These are phyloP conservation scores for Ctenopoma multispine DNA, from an alignment of 2,797 vertebrate genomes.

Conservation along the genomic window DNA sequence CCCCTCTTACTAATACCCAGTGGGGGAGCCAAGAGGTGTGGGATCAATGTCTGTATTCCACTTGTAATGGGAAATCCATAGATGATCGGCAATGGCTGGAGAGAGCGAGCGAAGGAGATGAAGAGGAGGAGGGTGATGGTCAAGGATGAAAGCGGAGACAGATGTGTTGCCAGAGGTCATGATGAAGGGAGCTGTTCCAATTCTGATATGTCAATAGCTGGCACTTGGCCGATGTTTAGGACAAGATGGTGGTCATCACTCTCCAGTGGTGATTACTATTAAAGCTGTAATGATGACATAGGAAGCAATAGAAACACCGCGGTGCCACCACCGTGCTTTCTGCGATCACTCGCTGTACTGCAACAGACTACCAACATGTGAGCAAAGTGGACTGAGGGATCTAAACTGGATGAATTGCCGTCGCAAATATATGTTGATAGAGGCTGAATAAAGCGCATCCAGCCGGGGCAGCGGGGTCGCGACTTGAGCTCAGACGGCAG, in stretches of 20 bases:
- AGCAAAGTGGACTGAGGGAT: neutral
- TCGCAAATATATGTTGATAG: constrained; percentile 5
- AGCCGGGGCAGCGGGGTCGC: constrained; percentile 28
- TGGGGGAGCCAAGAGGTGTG: constrained; percentile 44
- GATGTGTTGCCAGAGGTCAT: constrained; percentile 61
- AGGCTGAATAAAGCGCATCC: constrained; percentile 33
- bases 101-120: constrained; percentile 6
- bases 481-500: constrained; percentile 39
- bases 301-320: constrained; percentile 12
- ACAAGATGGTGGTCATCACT: constrained; percentile 45
- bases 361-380: neutral
- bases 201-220: constrained; percentile 56
- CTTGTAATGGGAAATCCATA: constrained; percentile 81
- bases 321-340: neutral
- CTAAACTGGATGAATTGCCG: neutral
- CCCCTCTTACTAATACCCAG: constrained; percentile 47
- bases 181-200: constrained; percentile 61
- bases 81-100: constrained; percentile 62
- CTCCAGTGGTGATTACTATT: neutral
- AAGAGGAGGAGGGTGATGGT: constrained; percentile 20
- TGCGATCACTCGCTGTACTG: neutral
- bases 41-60: constrained; percentile 77
- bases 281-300: constrained; percentile 35
- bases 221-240: constrained; percentile 42
- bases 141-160: constrained; percentile 54